These are phyloP conservation scores for Girardinus metallicus DNA, from an alignment of 2,797 vertebrate genomes.

Conservation along the genomic window DNA sequence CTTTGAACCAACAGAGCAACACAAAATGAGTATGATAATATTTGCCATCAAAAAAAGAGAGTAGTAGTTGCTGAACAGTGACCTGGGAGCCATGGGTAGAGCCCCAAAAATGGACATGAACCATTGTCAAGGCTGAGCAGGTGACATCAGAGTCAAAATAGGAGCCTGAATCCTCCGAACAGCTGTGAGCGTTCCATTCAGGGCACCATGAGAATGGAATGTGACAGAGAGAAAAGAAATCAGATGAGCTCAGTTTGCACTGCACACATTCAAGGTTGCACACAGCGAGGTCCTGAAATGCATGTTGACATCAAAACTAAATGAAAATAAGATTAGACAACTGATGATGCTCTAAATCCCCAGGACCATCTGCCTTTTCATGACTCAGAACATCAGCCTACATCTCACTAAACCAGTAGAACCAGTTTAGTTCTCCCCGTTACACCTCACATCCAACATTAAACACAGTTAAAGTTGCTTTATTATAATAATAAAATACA, in stretches of 20 bases:
- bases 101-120: conserved; percentile 61
- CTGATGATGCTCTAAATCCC: neutral
- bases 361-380: neutral
- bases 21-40: conserved; percentile 2
- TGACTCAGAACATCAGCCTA: neutral
- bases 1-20: neutral
- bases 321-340: neutral
- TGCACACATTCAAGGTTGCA: conserved; percentile 33
- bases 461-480: neutral
- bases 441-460: neutral
- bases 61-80: conserved; percentile 14
- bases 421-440: neutral
- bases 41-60: neutral
- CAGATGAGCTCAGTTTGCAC: conserved; percentile 52
- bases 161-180: conserved; percentile 59
- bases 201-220: conserved; percentile 67
- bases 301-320: neutral
- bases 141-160: conserved; percentile 75
- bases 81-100: conserved; percentile 23
- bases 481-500: neutral
- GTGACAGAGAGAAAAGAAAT: conserved; percentile 37
- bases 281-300: conserved; percentile 9
- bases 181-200: conserved; percentile 65
- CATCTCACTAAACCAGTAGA: neutral
- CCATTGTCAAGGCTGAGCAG: conserved; percentile 59